A percentile compares a stretch with the other conserved stretches of the same genome.
Evolutionary conservation across 1,140 invertebrate genomes (phyloP).

Genomic region (Hycleus phaleratus): DNA sequence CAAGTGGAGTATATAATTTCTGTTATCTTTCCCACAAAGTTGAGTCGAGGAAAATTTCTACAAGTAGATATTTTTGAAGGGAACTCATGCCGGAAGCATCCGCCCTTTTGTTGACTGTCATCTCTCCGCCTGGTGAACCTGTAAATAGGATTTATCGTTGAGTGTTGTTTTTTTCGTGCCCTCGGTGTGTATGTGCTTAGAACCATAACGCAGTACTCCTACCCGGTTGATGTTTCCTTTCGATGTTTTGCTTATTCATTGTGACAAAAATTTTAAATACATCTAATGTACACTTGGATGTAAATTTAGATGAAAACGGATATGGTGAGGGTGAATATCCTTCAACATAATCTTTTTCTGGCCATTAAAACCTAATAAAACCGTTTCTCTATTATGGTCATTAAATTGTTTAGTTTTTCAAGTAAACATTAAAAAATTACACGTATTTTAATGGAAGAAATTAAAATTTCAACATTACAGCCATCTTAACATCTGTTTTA

Average conservation of each 20-base stretch:
- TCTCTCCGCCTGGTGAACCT: not conserved
- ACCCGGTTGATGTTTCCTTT: slow-evolving; percentile 8
- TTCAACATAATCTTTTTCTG: not conserved
- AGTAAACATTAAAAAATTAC: too few relatives aligned
- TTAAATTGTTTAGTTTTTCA: too few relatives aligned
- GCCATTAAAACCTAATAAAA: too few relatives aligned
- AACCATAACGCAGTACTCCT: slow-evolving; percentile 2
- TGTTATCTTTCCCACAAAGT: too few relatives aligned
- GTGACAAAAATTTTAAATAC: slow-evolving; percentile 9
- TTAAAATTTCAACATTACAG: too few relatives aligned
- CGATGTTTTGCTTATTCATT: slow-evolving; percentile 11
- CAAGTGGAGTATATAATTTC: too few relatives aligned
- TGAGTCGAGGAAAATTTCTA: too few relatives aligned
- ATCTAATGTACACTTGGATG: not conserved
- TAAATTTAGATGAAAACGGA: slow-evolving; percentile 12
- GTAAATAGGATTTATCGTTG: slow-evolving; percentile 2
- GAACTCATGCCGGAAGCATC: too few relatives aligned
- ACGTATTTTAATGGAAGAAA: too few relatives aligned
- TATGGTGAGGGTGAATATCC: slow-evolving; percentile 8
- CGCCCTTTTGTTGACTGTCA: not conserved
- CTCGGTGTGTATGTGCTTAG: not conserved
- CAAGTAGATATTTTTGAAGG: too few relatives aligned
- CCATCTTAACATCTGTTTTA: too few relatives aligned
- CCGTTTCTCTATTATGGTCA: too few relatives aligned
- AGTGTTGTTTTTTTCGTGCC: not conserved